A percentile compares a stretch with the other conserved stretches of the same genome.
These are phyloP conservation scores for Dioctria rufipes DNA, from an alignment of 2,888 invertebrate species.

Conservation along the genomic window DNA sequence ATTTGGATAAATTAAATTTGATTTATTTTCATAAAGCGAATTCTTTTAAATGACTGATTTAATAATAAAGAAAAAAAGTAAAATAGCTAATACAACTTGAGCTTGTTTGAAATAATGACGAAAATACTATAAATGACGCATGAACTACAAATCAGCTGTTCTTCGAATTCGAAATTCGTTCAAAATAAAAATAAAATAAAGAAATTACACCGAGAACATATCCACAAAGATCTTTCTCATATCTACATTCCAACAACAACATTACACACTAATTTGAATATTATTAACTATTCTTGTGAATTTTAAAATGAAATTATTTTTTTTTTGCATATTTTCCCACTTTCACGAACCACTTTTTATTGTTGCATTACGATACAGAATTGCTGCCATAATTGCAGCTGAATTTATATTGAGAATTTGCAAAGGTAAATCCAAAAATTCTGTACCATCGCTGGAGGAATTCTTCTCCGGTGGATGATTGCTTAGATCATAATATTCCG, in stretches of 20 bases:
- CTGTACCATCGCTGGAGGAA: conserved; percentile 59
- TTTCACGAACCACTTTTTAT: conserved; percentile 30
- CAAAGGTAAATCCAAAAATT: conserved; percentile 59
- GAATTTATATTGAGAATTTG: conserved; percentile 17
- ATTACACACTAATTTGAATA: neutral
- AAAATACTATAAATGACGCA: no score
- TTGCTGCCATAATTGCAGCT: conserved; percentile 11
- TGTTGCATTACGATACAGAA: conserved; percentile 25
- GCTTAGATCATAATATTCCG: conserved; percentile 9
- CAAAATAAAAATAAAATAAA: neutral
- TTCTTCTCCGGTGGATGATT: conserved; percentile 52
- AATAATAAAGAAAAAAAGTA: no score
- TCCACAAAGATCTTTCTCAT: neutral
- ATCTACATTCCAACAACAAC: neutral
- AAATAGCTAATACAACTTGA: no score
- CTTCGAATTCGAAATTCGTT: neutral
- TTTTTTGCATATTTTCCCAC: neutral
- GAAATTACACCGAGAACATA: neutral
- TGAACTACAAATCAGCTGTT: neutral
- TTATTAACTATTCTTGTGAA: neutral
- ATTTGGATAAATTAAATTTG: no score
- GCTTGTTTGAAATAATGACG: no score
- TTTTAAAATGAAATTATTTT: conserved; percentile 1
- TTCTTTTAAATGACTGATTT: no score
- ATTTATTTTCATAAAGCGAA: no score